These are phyloP conservation scores for Leptinotarsa lineolata DNA, from an alignment of 1,140 invertebrate genomes.

Conservation along the genomic window DNA sequence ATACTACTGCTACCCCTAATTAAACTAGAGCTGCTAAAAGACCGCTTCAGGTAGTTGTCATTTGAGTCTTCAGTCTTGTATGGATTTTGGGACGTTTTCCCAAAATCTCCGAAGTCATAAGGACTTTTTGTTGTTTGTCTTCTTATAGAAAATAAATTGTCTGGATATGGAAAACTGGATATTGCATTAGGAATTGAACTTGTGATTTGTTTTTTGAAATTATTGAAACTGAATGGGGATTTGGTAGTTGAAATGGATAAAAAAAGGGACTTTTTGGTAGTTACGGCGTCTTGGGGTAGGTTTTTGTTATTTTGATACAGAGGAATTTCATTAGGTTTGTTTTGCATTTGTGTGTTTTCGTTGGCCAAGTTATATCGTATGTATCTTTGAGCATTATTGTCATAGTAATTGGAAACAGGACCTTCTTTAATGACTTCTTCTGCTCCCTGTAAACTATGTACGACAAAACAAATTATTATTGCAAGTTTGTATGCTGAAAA, in stretches of 20 bases:
- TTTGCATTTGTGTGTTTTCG: slow-evolving; percentile 17
- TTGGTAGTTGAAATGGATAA: slow-evolving; percentile 44
- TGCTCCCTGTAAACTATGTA: slow-evolving; percentile 50
- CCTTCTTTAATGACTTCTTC: slow-evolving; percentile 41
- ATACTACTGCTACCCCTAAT: slow-evolving; percentile 43
- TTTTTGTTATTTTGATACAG: background rate
- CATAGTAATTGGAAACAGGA: slow-evolving; percentile 41
- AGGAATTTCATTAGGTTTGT: slow-evolving; percentile 23
- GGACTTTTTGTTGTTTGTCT: slow-evolving; percentile 54
- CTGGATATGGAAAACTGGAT: slow-evolving; percentile 17
- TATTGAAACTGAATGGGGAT: slow-evolving; percentile 62
- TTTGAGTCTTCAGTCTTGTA: slow-evolving; percentile 49
- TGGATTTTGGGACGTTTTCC: slow-evolving; percentile 44
- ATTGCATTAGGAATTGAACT: slow-evolving; percentile 9
- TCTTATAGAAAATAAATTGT: slow-evolving; percentile 49
- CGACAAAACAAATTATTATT: too few species aligned
- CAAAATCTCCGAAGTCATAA: slow-evolving; percentile 57
- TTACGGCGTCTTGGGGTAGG: background rate
- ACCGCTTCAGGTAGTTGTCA: slow-evolving; percentile 58
- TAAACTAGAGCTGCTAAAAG: slow-evolving; percentile 54
- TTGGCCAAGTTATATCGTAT: background rate
- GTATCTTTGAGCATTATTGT: slow-evolving; percentile 26
- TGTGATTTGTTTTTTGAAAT: slow-evolving; percentile 49
- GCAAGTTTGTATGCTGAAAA: too few species aligned
- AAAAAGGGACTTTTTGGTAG: background rate